phyloP scores from a whole-genome alignment of 2,888 invertebrate genomes.

The Tetanocera ferruginea region DNA sequence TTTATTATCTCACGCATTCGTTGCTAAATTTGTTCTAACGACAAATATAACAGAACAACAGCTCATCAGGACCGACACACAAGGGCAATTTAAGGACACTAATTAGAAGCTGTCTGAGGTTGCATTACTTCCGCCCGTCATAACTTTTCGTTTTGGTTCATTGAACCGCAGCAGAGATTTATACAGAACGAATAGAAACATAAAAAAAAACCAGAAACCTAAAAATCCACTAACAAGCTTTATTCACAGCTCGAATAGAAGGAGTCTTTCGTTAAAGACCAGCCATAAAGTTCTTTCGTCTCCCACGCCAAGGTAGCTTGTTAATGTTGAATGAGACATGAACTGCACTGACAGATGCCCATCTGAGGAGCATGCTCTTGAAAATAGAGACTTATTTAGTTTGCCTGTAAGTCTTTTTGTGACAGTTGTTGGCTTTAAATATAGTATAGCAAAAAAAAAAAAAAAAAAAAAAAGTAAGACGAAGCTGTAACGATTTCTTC shows the following conservation, averaged over 20 bases:
- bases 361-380: too few relatives aligned
- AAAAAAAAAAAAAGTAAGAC: too few relatives aligned
- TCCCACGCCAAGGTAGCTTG: neutral
- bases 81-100: constrained; percentile 9
- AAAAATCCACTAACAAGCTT: constrained; percentile 10
- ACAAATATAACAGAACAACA: neutral
- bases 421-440: too few relatives aligned
- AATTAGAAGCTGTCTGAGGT: constrained; percentile 25
- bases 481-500: too few relatives aligned
- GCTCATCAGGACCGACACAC: neutral
- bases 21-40: neutral
- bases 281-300: neutral
- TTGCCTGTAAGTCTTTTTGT: too few relatives aligned
- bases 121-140: constrained; percentile 12
- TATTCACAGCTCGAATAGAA: neutral
- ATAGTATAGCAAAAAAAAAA: too few relatives aligned
- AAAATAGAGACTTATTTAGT: too few relatives aligned
- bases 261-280: neutral
- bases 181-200: neutral
- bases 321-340: too few relatives aligned
- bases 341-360: neutral
- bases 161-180: constrained; percentile 23
- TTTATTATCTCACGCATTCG: neutral
- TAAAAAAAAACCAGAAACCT: neutral
- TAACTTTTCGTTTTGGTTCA: constrained; percentile 27